phyloP scores from a whole-genome alignment of 2,888 invertebrate species.

The Notocelia uddmanniana region DNA sequence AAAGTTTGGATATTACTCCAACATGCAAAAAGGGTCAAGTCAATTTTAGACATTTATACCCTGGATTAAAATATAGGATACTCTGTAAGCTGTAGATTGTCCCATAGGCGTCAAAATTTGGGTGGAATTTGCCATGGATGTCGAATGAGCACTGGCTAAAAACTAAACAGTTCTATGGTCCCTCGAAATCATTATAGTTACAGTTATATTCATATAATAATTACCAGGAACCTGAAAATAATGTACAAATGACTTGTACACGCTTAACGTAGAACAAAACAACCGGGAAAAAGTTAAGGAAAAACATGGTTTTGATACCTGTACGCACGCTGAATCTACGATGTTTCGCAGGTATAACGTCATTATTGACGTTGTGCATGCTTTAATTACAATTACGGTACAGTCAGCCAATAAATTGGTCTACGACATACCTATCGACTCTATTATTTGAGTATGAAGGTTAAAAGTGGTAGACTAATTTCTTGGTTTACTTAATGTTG shows the following conservation, averaged over 20 bases:
- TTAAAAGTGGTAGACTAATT: no score
- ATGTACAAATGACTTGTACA: no score
- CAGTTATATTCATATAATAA: background rate
- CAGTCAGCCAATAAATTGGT: no score
- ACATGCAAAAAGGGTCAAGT: no score
- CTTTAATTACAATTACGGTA: background rate
- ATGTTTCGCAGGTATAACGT: background rate
- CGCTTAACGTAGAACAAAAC: no score
- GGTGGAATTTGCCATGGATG: background rate
- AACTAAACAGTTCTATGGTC: background rate
- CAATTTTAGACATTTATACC: no score
- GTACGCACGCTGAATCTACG: background rate
- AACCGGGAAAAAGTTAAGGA: background rate
- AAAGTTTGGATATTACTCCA: background rate
- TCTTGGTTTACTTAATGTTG: no score
- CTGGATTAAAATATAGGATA: background rate
- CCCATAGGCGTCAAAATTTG: background rate
- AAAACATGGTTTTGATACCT: background rate
- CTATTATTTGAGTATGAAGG: no score
- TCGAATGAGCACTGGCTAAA: background rate
- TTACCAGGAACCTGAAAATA: background rate
- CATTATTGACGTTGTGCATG: background rate
- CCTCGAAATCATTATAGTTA: background rate
- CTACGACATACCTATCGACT: no score
- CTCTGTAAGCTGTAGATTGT: background rate